Evolutionary conservation across 2,888 invertebrate species (phyloP).

Genomic region (Rhabditophanes sp.): DNA sequence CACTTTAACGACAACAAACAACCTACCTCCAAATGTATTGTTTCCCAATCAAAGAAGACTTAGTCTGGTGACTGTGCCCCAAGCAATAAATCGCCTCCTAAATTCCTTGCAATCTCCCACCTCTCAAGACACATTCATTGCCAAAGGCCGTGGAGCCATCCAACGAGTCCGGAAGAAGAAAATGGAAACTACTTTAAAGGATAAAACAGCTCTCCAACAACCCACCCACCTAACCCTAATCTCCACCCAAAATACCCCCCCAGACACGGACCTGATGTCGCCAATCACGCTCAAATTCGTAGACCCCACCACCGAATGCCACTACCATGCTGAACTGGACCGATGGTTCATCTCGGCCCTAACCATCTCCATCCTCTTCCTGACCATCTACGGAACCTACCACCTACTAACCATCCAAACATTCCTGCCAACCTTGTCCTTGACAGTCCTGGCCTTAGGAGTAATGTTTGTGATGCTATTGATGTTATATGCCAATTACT

Average conservation of each 20-base stretch:
- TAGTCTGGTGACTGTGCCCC: constrained; percentile 37
- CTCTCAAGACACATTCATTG: constrained; percentile 12
- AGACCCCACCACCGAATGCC: constrained; percentile 20
- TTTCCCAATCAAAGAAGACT: constrained; percentile 24
- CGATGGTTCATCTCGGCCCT: constrained; percentile 41
- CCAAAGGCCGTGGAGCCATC: constrained; percentile 1
- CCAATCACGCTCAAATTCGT: constrained; percentile 16
- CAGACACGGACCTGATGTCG: constrained; percentile 14
- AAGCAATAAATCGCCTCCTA: constrained; percentile 36
- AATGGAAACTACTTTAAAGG: too few relatives aligned
- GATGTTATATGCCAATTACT: constrained; percentile 37
- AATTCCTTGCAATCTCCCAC: constrained; percentile 16
- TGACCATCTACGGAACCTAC: constrained; percentile 36
- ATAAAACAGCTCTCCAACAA: too few relatives aligned
- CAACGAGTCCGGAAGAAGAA: constrained; percentile 3
- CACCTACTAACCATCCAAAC: constrained; percentile 24
- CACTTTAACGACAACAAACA: constrained; percentile 1
- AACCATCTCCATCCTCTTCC: constrained; percentile 36
- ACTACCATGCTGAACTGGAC: constrained; percentile 37
- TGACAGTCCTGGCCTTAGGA: constrained; percentile 27
- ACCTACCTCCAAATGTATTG: constrained; percentile 7
- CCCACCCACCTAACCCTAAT: too few relatives aligned
- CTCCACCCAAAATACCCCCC: too few relatives aligned
- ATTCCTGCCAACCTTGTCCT: constrained; percentile 24
- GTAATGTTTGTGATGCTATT: constrained; percentile 35